Evolutionary conservation across 2,888 invertebrate genomes (phyloP).

Genomic region (Teleiodes luculella): DNA sequence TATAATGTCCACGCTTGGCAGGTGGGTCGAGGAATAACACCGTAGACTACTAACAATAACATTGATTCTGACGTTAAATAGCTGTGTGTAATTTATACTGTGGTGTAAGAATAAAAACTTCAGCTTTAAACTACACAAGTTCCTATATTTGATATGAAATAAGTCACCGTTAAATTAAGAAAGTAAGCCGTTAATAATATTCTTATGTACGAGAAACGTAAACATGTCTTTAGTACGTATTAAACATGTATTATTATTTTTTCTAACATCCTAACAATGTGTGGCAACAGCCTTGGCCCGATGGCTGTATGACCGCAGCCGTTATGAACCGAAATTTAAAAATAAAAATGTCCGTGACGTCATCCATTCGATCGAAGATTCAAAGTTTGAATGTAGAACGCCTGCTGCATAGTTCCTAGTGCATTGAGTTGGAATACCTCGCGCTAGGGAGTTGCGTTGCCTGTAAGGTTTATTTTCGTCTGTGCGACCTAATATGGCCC

Average conservation of each 20-base stretch:
- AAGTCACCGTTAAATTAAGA: not conserved
- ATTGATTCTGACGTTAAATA: too few relatives aligned
- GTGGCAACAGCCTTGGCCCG: conserved; percentile 7
- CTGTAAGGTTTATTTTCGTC: conserved; percentile 57
- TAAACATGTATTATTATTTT: too few relatives aligned
- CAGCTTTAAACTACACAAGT: not conserved
- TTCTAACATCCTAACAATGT: too few relatives aligned
- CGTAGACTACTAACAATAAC: too few relatives aligned
- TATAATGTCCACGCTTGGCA: too few relatives aligned
- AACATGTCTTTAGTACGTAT: not conserved
- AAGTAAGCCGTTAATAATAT: not conserved
- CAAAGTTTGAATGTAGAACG: conserved; percentile 5
- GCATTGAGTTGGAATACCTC: conserved; percentile 30
- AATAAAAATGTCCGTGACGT: not conserved
- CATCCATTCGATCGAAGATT: not conserved
- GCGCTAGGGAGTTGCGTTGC: conserved; percentile 46
- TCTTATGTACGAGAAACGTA: not conserved
- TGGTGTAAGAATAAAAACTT: too few relatives aligned
- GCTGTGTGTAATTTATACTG: too few relatives aligned
- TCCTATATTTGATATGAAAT: not conserved
- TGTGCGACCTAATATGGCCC: conserved; percentile 73
- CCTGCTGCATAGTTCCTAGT: conserved; percentile 7
- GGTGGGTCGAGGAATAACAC: too few relatives aligned
- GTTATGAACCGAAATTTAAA: not conserved
- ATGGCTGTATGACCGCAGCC: conserved; percentile 1